Base-by-base conservation (phyloP, 2,797 vertebrate species). In the Austrolebias charrua region DNA sequence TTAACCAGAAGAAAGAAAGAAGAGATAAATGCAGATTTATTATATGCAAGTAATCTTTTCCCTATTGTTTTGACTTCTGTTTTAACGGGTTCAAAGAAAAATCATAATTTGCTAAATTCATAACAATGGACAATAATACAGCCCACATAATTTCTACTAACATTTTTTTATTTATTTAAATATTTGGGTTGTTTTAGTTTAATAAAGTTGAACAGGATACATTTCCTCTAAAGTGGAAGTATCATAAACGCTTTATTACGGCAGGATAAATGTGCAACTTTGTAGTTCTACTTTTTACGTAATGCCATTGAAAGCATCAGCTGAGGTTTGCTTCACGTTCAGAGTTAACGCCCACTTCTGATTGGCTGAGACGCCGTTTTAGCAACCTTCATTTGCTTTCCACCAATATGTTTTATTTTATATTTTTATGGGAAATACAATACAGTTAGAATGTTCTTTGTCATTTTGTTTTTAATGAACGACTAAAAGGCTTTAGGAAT, bases 291-390 rank as follows among this genome's bases (percentile, higher is more conserved):
- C 5, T 35, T 55, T 42, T 5, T 12, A 6, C 19, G 14, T 2
- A 5, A 20, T 33, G 15, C 16, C 29, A 5, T 1, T 20, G 33
- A 7, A 33, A 29, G 46, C 35, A 12, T 13, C 68, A 12, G 48
- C 44, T 55, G 19, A 43, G 16, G 19, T 6, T 31, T 51, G 33
- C 46, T 71, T 57, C 69, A 70, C 66, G 45, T 75, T 77, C 52
- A 29, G 60, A 43, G 83, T 71, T 75, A 54, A 88, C 88, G 88
- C 88, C 90, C 86, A 87, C 14, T 62, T n/a, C 53, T 76, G 76
- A 77, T 80, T 71, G 69, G 16, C 53, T 66, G 42, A 56, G 13
- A 54, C 9, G 9, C 7, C 38, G 47, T 51, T 18, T 33, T 20
- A 19, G 2, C 24, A 29, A 5, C 5, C 44, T 16, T 7, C 9